Base-by-base conservation (phyloP, 2,797 vertebrate species). In the Echeneis naucrates region DNA sequence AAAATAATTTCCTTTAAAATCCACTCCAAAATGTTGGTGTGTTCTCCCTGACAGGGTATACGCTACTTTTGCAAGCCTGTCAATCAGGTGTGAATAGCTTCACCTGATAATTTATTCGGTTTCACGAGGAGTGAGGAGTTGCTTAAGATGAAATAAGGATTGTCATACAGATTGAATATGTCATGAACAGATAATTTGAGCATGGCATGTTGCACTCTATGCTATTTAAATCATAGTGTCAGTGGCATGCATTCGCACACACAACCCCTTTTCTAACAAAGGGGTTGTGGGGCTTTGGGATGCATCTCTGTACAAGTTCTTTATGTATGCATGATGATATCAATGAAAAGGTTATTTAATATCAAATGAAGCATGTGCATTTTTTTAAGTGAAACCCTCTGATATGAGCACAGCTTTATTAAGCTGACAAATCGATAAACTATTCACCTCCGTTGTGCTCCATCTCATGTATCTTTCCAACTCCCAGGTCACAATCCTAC, bases 141-240 rank as follows among this genome's bases (percentile, higher is more conserved):
- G 68, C 72, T 83, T 52, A 30, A 27, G 75, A 76, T 78, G 82
- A 85, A 72, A 74, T 64, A 81, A 83, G 63, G 56, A 63, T 85
- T 73, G 77, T 78, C 78, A 83, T 79, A 69, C 50, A 69, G 58
- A 64, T 37, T 86, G 73, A 88, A 84, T 89, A 81, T 88, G 90
- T 88, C 56, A 89, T 81, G 77, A 80, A 54, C 50, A 38, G 37
- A 19, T 75, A 66, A 72, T 73, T 62, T 76, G 27, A 45, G 57
- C 4, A 0, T 42, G 68, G 17, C 23, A 19, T 53, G 71, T 81
- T 59, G 84, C 59, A 27, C 13, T 81, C 52, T 54, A 60, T 63
- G 44, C 74, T 62, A 56, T 60, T 72, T 55, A 63, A 68, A 61
- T 50, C 60, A 6, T 10, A 8, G 23, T 32, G 56, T 55, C 57